Percentiles rank a stretch among this genome's conserved stretches.
Evolutionary conservation across 2,113 vertebrate species (phyloP).

Genomic region (Microcebus griseorufus): DNA sequence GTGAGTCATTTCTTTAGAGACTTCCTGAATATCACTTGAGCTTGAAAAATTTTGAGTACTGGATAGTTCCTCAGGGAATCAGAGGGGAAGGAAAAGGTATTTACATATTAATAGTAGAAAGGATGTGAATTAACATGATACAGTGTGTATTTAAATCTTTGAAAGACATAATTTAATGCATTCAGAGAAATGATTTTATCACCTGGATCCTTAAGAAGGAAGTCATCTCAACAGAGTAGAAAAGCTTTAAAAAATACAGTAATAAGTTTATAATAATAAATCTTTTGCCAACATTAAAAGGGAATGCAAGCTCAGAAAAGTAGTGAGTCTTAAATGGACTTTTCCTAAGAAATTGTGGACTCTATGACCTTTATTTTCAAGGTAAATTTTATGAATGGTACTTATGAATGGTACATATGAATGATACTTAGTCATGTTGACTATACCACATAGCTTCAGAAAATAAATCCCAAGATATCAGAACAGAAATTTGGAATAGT

Average conservation of each 20-base stretch:
- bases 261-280: neutral
- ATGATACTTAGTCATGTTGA: neutral
- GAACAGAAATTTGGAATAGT: neutral
- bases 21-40: neutral
- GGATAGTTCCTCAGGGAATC: neutral
- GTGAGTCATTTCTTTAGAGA: neutral
- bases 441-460: neutral
- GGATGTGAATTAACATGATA: neutral
- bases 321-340: neutral
- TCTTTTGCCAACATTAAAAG: neutral
- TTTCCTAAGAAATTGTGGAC: neutral
- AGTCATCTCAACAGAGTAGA: neutral
- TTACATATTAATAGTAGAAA: neutral
- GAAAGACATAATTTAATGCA: neutral
- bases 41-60: neutral
- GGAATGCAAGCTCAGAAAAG: neutral
- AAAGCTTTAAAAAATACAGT: neutral
- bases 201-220: neutral
- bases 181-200: neutral
- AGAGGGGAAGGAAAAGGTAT: neutral
- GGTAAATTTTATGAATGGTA: neutral
- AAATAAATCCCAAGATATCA: neutral
- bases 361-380: neutral
- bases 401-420: neutral
- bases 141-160: neutral